Percentiles rank a stretch among this genome's conserved stretches.
phyloP scores from a whole-genome alignment of 2,888 invertebrate genomes.

The Matsumyia berberina region DNA sequence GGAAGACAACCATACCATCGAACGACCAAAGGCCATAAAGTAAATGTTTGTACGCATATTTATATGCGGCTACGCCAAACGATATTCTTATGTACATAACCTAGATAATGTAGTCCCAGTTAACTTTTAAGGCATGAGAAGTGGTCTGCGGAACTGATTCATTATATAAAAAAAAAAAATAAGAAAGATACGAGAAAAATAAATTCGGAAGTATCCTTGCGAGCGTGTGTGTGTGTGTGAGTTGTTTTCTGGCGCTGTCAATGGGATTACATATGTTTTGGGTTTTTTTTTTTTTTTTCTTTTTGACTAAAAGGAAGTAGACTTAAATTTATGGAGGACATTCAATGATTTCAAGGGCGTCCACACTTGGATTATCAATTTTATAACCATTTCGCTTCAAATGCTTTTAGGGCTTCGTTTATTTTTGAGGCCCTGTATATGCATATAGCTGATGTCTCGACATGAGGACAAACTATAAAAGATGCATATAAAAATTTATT shows the following conservation, averaged over 20 bases:
- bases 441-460: not conserved
- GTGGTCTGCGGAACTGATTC: constrained; percentile 40
- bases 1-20: constrained; percentile 65
- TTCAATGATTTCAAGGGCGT: constrained; percentile 53
- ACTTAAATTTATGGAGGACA: constrained; percentile 34
- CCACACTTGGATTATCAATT: constrained; percentile 12
- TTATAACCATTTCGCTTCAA: not conserved
- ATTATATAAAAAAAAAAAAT: constrained; percentile 17
- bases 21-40: constrained; percentile 59
- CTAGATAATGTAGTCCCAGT: constrained; percentile 41
- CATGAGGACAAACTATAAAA: not conserved
- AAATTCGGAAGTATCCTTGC: constrained; percentile 25
- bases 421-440: not conserved
- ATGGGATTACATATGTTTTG: constrained; percentile 38
- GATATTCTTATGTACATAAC: constrained; percentile 36
- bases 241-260: constrained; percentile 22
- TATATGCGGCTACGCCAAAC: constrained; percentile 35
- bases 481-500: no score
- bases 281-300: no score
- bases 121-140: constrained; percentile 46
- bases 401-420: not conserved
- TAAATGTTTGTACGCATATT: constrained; percentile 60
- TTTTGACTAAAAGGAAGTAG: constrained; percentile 23
- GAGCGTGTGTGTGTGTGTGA: constrained; percentile 18
- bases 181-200: constrained; percentile 7